phyloP scores from a whole-genome alignment of 1,140 invertebrate species.

The Drepana arcuata region DNA sequence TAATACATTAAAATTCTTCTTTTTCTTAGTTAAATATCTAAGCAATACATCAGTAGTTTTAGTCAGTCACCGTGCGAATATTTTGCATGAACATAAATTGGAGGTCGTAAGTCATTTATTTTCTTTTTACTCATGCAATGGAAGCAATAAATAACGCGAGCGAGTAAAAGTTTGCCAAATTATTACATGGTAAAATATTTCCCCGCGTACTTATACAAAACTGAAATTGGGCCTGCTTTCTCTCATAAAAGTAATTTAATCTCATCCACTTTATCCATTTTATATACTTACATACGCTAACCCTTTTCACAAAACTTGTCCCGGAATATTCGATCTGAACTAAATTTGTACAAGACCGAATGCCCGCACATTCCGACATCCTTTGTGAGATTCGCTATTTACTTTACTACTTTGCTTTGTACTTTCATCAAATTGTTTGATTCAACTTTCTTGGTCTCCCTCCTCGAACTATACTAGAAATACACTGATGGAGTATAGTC shows the following conservation, averaged over 20 bases:
- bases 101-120: no score
- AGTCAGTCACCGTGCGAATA: no score
- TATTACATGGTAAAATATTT: conserved; percentile 11
- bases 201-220: conserved; percentile 7
- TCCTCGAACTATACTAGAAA: no score
- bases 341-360: conserved; percentile 56
- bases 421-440: conserved; percentile 50
- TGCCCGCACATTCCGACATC: conserved; percentile 47
- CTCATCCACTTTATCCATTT: conserved; percentile 34
- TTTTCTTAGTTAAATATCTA: no score
- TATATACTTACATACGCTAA: conserved; percentile 33
- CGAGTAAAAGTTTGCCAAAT: conserved; percentile 12
- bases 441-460: no score
- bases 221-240: conserved; percentile 17
- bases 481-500: no score
- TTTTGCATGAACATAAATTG: no score
- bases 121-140: no score
- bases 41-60: no score
- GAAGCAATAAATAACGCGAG: conserved; percentile 10
- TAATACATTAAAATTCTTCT: no score
- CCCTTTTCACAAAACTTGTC: conserved; percentile 60
- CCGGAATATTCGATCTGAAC: conserved; percentile 55
- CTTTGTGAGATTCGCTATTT: conserved; percentile 53
- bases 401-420: conserved; percentile 46
- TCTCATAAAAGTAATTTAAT: conserved; percentile 55